phyloP scores from a whole-genome alignment of 2,888 invertebrate genomes.

The Odontocerum albicorne region DNA sequence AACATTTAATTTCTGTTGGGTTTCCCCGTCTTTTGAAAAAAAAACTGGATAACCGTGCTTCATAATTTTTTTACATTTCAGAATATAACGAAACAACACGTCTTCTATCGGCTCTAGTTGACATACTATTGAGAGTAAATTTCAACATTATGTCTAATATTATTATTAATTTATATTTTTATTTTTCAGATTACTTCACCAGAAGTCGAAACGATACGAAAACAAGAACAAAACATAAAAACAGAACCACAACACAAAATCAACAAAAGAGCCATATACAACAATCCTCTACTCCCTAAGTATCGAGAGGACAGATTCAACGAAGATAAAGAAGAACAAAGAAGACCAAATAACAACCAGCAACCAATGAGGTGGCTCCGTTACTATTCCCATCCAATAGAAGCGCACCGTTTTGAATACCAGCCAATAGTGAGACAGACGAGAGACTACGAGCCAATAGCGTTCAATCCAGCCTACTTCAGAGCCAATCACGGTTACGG shows the following conservation, averaged over 20 bases:
- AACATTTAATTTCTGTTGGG: too few relatives aligned
- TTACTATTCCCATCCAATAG: conserved; percentile 25
- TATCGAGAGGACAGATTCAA: background rate
- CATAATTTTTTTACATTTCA: too few relatives aligned
- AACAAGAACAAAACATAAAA: too few relatives aligned
- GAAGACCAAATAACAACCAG: background rate
- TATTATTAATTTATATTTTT: too few relatives aligned
- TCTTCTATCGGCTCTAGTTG: too few relatives aligned
- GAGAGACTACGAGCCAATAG: conserved; percentile 18
- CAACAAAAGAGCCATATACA: background rate
- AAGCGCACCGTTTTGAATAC: conserved; percentile 23
- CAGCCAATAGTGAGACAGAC: conserved; percentile 28
- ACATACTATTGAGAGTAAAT: too few relatives aligned
- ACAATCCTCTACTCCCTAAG: background rate
- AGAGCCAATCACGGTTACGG: conserved; percentile 29
- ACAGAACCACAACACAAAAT: background rate
- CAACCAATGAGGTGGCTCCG: conserved; percentile 1
- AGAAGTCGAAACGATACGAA: too few relatives aligned
- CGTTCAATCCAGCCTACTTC: conserved; percentile 21
- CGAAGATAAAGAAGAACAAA: background rate
- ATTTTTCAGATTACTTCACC: too few relatives aligned
- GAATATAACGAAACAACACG: too few relatives aligned
- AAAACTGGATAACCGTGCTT: too few relatives aligned
- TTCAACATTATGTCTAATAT: too few relatives aligned
- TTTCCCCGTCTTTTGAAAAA: too few relatives aligned